phyloP scores from a whole-genome alignment of 30 jellyfish, hydroid and myxozoan species.

The Chironex yamaguchii region DNA sequence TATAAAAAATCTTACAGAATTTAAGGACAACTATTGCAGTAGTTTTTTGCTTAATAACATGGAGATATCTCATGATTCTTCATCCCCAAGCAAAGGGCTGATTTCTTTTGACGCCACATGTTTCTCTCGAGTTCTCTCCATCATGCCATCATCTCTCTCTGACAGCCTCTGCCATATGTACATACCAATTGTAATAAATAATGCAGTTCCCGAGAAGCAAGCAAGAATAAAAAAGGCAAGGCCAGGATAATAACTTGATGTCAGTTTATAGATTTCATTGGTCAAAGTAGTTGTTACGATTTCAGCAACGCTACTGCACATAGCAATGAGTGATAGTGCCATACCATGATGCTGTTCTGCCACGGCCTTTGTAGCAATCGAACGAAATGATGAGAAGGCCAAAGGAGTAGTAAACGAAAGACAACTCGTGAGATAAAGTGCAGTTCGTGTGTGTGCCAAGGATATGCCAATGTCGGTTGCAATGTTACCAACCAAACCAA shows the following conservation, averaged over 20 bases:
- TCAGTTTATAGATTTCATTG: constrained; percentile 32
- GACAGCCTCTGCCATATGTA: background rate
- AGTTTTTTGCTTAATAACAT: too few relatives aligned
- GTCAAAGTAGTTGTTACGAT: constrained; percentile 48
- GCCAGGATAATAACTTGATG: constrained; percentile 63
- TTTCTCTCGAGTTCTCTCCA: too few relatives aligned
- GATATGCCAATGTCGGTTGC: constrained; percentile 45
- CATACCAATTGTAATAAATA: background rate
- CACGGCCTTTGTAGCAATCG: constrained; percentile 54
- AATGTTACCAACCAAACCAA: constrained; percentile 49
- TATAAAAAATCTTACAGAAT: too few relatives aligned
- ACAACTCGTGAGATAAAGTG: constrained; percentile 14
- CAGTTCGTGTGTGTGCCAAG: background rate
- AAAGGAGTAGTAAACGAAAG: constrained; percentile 55
- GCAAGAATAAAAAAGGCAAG: constrained; percentile 46
- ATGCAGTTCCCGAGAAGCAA: background rate
- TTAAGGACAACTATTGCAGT: too few relatives aligned
- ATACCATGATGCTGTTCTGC: constrained; percentile 52
- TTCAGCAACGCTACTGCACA: constrained; percentile 42
- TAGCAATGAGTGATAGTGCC: constrained; percentile 53
- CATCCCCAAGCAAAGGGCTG: too few relatives aligned
- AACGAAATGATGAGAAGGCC: constrained; percentile 61
- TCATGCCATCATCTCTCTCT: too few relatives aligned
- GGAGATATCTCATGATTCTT: too few relatives aligned
- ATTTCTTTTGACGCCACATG: too few relatives aligned